Evolutionary conservation across 1,140 invertebrate species (phyloP).

Genomic region (Elymnias hypermnestra): DNA sequence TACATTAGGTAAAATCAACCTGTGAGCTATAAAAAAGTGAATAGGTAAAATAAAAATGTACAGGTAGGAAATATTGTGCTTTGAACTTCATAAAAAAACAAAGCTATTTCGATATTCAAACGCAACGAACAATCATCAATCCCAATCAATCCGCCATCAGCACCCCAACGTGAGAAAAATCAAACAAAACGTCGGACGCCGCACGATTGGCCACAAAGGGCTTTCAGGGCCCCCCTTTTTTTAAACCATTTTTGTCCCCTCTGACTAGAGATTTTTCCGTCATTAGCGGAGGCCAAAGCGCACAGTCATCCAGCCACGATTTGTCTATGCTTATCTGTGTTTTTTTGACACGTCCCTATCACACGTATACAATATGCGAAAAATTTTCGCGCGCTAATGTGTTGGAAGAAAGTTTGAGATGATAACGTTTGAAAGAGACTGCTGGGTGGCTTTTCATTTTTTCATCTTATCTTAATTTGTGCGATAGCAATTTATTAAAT

Average conservation of each 20-base stretch:
- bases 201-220: constrained; percentile 48
- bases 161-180: constrained; percentile 60
- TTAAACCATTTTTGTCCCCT: constrained; percentile 46
- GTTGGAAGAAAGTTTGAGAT: constrained; percentile 56
- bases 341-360: constrained; percentile 54
- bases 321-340: constrained; percentile 66
- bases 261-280: constrained; percentile 59
- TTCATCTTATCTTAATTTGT: constrained; percentile 9
- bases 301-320: constrained; percentile 60
- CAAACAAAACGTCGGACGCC: constrained; percentile 50
- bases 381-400: constrained; percentile 59
- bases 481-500: not conserved
- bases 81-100: no score
- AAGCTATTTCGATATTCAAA: constrained; percentile 7
- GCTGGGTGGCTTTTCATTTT: constrained; percentile 28
- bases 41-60: no score
- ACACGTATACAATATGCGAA: constrained; percentile 64
- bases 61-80: no score
- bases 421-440: constrained; percentile 61
- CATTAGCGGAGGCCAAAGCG: constrained; percentile 49
- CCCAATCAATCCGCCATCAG: constrained; percentile 60
- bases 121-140: constrained; percentile 52
- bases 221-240: constrained; percentile 40
- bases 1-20: no score
- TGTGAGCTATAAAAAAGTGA: no score